phyloP scores from a whole-genome alignment of 1,140 invertebrate genomes.

The Drosophila pectinifera region DNA sequence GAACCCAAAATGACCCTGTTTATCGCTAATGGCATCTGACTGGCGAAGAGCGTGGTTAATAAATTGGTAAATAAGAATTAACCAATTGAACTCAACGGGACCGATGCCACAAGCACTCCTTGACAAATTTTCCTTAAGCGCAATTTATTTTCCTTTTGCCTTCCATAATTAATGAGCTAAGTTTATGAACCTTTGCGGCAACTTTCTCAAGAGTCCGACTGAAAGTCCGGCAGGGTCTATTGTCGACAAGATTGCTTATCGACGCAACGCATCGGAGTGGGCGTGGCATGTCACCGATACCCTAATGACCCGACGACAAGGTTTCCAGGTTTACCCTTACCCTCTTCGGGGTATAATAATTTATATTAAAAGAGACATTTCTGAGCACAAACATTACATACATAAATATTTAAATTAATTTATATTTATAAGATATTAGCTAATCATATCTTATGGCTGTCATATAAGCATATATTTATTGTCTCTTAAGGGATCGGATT shows the following conservation, averaged over 20 bases:
- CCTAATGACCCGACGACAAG: slow-evolving; percentile 51
- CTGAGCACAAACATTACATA: too few species aligned
- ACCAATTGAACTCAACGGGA: slow-evolving; percentile 51
- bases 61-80: slow-evolving; percentile 71
- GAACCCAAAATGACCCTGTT: slow-evolving; percentile 23
- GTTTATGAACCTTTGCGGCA: slow-evolving; percentile 66
- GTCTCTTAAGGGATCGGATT: too few species aligned
- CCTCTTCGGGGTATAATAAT: not conserved
- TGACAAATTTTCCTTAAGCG: slow-evolving; percentile 53
- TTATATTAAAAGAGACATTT: not conserved
- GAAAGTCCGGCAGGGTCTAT: slow-evolving; percentile 31
- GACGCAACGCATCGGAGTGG: slow-evolving; percentile 48
- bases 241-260: slow-evolving; percentile 67
- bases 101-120: slow-evolving; percentile 31
- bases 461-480: too few species aligned
- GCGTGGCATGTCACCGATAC: slow-evolving; percentile 64
- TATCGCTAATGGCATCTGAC: slow-evolving; percentile 68
- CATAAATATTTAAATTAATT: too few species aligned
- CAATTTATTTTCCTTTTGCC: slow-evolving; percentile 40
- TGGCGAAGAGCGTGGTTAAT: slow-evolving; percentile 37
- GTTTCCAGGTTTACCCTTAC: slow-evolving; percentile 2
- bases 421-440: too few species aligned
- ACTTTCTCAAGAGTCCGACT: slow-evolving; percentile 40
- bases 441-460: too few species aligned
- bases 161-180: slow-evolving; percentile 76